Conservation (phyloP, 1,140 invertebrate species). For the Helicoverpa zea region DNA sequence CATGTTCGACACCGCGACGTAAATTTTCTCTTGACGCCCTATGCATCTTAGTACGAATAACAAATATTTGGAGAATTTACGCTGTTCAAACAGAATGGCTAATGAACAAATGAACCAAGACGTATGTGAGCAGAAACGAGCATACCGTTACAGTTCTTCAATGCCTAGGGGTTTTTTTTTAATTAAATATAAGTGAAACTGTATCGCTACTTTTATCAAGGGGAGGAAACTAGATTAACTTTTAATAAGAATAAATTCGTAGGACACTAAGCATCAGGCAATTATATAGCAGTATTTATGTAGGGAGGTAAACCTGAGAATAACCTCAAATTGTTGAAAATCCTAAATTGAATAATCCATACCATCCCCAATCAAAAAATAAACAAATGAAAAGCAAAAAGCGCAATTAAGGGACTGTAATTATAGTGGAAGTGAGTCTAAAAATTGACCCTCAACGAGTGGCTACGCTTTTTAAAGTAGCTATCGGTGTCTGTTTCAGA, state of each 20-base stretch:
- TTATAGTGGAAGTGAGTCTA: constrained; percentile 33
- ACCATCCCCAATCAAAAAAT: constrained; percentile 20
- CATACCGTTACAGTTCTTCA: too few relatives aligned
- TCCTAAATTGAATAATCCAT: not conserved
- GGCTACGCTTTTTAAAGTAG: constrained; percentile 77
- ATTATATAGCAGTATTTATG: too few relatives aligned
- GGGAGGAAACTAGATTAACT: too few relatives aligned
- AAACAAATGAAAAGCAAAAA: constrained; percentile 18
- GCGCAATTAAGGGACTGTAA: constrained; percentile 20
- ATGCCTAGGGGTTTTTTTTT: too few relatives aligned
- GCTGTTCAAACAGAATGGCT: constrained; percentile 16
- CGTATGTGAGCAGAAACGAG: not conserved
- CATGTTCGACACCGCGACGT: constrained; percentile 66
- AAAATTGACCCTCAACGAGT: constrained; percentile 65
- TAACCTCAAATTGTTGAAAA: not conserved
- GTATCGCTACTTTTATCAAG: too few relatives aligned
- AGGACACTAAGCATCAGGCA: too few relatives aligned
- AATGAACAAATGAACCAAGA: constrained; percentile 21
- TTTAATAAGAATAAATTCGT: too few relatives aligned
- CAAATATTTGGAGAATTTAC: constrained; percentile 12
- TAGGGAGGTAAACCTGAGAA: not conserved
- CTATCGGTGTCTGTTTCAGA: constrained; percentile 81
- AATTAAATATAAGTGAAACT: too few relatives aligned
- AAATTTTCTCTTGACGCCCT: constrained; percentile 65
- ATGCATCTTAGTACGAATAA: constrained; percentile 28